Conservation (phyloP, 30 jellyfish, hydroid and myxozoan genomes). For the Aurelia aurita complex sp. Pacific region DNA sequence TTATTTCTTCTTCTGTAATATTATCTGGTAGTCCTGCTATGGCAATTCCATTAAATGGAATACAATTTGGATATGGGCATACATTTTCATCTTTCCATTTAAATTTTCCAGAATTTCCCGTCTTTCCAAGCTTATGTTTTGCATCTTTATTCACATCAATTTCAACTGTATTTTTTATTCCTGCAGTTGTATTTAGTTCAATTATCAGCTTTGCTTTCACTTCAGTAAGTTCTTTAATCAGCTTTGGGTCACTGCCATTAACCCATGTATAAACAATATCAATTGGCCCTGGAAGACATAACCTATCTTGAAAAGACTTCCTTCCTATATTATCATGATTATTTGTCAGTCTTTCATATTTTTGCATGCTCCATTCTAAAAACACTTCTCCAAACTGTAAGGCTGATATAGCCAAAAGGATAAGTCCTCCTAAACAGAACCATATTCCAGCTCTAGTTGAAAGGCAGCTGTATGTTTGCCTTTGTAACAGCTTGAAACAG, state of each 20-base stretch:
- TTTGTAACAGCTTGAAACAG: constrained; percentile 81
- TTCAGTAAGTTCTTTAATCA: constrained; percentile 52
- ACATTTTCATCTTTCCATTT: constrained; percentile 65
- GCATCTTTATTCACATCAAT: background rate
- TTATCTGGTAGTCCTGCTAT: constrained; percentile 74
- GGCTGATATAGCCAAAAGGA: constrained; percentile 72
- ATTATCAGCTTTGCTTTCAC: constrained; percentile 35
- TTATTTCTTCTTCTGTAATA: constrained; percentile 33
- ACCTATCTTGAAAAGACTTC: constrained; percentile 65
- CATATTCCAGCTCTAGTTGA: constrained; percentile 86
- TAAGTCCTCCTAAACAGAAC: constrained; percentile 87
- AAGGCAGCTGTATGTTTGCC: constrained; percentile 86
- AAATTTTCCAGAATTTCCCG: constrained; percentile 30
- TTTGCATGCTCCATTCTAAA: constrained; percentile 95
- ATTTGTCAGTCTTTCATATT: constrained; percentile 59
- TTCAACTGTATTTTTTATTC: background rate
- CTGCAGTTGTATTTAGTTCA: constrained; percentile 27
- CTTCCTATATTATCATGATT: constrained; percentile 85
- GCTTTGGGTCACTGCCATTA: constrained; percentile 95
- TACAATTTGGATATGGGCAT: constrained; percentile 96
- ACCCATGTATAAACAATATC: constrained; percentile 99
- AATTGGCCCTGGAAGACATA: constrained; percentile 88
- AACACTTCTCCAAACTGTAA: constrained; percentile 94
- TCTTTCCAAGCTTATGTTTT: background rate
- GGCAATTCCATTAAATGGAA: constrained; percentile 77